Evolutionary conservation across 2,113 vertebrate species (phyloP), one percentile per base, ranked within the genome.

Genomic region (Phaethon lepturus): DNA sequence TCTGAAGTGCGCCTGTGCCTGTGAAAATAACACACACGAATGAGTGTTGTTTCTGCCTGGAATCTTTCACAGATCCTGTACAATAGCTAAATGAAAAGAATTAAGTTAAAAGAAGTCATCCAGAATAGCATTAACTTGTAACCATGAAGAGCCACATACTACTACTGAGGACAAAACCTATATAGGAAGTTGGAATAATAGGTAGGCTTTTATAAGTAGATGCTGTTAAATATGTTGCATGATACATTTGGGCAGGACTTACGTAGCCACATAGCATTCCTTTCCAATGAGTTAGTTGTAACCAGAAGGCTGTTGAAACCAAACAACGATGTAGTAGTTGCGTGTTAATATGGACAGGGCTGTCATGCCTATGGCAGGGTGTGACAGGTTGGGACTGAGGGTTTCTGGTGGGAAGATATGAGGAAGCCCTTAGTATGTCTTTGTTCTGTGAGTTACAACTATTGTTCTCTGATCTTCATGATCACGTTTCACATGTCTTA

Each of bases 261-360:
- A 6, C 26, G 83, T 56, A 26, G 83, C 60, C 0, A 0, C 10
- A 55, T 71, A 63, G 69, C 95, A 95, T 97, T 98, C 95, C 95
- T 96, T 72, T 78, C 18, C 50, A 20, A 0, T 94, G 96, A 97
- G 75, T 12, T 40, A 25, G 44, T 13, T 75, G 66, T 74, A 38
- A 20, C 28, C 59, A 49, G 81, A 20, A 60, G 13, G n/a, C 64
- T 90, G 47, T 10, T 86, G 66, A 68, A 90, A 63, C 35, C 67
- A 62, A 60, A 63, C 17, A 79, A 18, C 2, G 5, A 18, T 40
- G 44, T 31, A 62, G 47, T 33, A 56, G 75, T 82, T 74, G 55
- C 7, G 15, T 38, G 26, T 55, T 80, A 7, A 16, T 12, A 10
- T 8, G 19, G 53, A 82, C 56, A 56, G 52, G 42, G 17, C 85